Conservation (phyloP, 2,797 vertebrate genomes). For the Danio choprae region DNA sequence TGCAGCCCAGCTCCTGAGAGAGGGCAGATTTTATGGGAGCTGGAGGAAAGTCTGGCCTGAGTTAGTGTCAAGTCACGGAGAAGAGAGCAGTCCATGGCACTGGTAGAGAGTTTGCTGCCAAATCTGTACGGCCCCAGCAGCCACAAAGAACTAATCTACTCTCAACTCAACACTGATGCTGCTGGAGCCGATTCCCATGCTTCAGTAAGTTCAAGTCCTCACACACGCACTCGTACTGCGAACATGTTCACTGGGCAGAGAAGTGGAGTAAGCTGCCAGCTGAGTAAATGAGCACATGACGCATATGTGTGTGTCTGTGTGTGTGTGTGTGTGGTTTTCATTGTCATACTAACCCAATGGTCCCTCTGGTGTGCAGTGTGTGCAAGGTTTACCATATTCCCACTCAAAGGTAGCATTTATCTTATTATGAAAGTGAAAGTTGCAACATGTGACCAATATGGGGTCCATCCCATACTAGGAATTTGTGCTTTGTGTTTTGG, state of each 20-base stretch:
- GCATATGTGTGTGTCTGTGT: slow-evolving; percentile 15
- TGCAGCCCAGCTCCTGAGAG: slow-evolving; percentile 19
- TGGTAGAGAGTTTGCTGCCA: slow-evolving; percentile 12
- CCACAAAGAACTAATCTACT: slow-evolving; percentile 38
- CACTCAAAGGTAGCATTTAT: background rate
- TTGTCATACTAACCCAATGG: slow-evolving; percentile 52
- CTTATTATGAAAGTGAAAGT: background rate
- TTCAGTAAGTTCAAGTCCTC: slow-evolving; percentile 49
- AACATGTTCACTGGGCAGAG: slow-evolving; percentile 54
- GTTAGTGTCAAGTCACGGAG: slow-evolving; percentile 38
- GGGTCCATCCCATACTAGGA: too few relatives aligned
- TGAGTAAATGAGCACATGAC: slow-evolving; percentile 50
- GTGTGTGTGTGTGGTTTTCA: slow-evolving; percentile 34
- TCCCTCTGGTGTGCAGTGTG: slow-evolving; percentile 57
- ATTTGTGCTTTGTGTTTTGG: too few relatives aligned
- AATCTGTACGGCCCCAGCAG: slow-evolving; percentile 13
- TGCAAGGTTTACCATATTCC: slow-evolving; percentile 51
- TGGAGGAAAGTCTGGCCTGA: slow-evolving; percentile 29
- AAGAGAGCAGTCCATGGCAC: slow-evolving; percentile 6
- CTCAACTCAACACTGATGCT: slow-evolving; percentile 44
- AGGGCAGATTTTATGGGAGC: slow-evolving; percentile 41
- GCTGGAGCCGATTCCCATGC: slow-evolving; percentile 40
- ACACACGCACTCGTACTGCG: slow-evolving; percentile 31
- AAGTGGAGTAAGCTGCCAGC: slow-evolving; percentile 46
- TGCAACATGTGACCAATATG: too few relatives aligned